Percentiles rank a stretch among this genome's conserved stretches.
Conservation (phyloP, 2,888 invertebrate genomes). For the Cryptosula pallasiana region DNA sequence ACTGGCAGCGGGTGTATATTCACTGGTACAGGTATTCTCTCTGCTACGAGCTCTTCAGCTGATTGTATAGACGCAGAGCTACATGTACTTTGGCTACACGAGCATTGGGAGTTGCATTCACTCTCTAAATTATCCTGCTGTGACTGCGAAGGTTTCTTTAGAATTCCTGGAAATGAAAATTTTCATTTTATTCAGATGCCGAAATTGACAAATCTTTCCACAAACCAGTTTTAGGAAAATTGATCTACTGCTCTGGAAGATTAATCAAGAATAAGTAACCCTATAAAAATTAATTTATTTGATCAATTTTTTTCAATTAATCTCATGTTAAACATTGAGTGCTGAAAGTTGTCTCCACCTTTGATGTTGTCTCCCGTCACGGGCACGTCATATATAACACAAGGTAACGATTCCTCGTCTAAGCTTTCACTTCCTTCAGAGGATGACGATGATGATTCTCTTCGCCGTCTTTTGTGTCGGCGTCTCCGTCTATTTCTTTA, state of each 20-base stretch:
- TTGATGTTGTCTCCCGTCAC: neutral
- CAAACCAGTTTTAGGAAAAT: no score
- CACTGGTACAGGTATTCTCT: neutral
- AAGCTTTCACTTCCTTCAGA: neutral
- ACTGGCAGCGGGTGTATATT: neutral
- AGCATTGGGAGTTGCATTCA: conserved; percentile 14
- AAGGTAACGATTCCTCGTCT: neutral
- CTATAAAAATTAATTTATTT: no score
- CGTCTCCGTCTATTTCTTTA: no score
- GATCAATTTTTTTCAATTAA: no score
- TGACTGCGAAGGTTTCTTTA: neutral
- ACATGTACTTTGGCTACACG: neutral
- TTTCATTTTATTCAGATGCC: no score
- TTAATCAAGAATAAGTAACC: no score
- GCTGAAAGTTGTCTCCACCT: no score
- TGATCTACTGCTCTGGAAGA: no score
- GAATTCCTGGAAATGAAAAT: conserved; percentile 14
- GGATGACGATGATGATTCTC: neutral
- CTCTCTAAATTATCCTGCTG: neutral
- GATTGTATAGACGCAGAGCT: neutral
- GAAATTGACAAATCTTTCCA: no score
- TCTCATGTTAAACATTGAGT: no score
- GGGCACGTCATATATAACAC: conserved; percentile 17
- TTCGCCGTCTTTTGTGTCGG: neutral
- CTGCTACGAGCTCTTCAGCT: neutral